These are phyloP conservation scores for Rachycentron canadum DNA, from an alignment of 2,797 vertebrate genomes.

Conservation along the genomic window DNA sequence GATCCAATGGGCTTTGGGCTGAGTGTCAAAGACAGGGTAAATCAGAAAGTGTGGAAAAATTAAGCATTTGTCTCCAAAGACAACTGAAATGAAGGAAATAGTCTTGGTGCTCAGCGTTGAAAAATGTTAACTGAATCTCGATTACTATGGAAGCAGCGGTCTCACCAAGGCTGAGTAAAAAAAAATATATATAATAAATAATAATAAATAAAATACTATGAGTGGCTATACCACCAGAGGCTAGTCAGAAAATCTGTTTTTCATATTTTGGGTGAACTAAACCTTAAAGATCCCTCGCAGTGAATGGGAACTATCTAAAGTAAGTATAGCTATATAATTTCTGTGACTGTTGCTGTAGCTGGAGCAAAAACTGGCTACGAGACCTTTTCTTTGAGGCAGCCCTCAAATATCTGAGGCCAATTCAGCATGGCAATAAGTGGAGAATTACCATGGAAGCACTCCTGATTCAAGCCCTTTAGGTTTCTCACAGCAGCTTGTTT, in stretches of 20 bases:
- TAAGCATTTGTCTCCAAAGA: too few species aligned
- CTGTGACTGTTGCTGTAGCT: conserved; percentile 45
- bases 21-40: not conserved
- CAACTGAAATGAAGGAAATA: not conserved
- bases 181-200: not conserved
- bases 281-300: conserved; percentile 48
- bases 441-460: conserved; percentile 76
- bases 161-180: not conserved
- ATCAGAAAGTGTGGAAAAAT: not conserved
- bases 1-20: not conserved
- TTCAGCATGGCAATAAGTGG: conserved; percentile 73
- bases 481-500: conserved; percentile 81
- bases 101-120: not conserved
- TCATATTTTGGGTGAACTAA: conserved; percentile 13
- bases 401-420: conserved; percentile 69
- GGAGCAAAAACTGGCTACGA: conserved; percentile 45
- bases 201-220: not conserved
- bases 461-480: conserved; percentile 75
- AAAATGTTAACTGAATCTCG: not conserved
- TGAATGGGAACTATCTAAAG: conserved; percentile 46
- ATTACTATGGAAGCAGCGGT: not conserved
- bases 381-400: conserved; percentile 60
- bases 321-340: conserved; percentile 36
- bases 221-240: conserved; percentile 2
- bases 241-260: not conserved